Evolutionary conservation across 1,140 invertebrate genomes (phyloP).

Genomic region (Drosophila bifasciata): DNA sequence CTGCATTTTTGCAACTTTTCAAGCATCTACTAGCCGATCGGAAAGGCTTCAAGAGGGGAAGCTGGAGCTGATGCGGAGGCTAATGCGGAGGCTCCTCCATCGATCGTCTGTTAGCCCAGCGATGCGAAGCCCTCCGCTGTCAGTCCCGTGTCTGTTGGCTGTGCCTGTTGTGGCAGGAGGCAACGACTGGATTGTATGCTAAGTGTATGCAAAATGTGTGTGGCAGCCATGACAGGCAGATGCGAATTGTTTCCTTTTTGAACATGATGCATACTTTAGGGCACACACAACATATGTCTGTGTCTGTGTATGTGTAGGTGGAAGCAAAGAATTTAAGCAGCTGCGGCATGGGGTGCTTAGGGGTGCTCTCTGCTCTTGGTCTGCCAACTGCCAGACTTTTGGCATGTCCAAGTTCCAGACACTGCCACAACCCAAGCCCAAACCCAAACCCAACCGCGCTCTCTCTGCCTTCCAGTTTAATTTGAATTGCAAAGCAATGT

Average conservation of each 20-base stretch:
- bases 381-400: constrained; percentile 24
- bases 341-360: neutral
- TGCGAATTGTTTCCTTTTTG: constrained; percentile 31
- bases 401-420: constrained; percentile 27
- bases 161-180: constrained; percentile 9
- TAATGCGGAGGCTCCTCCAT: too few relatives aligned
- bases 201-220: constrained; percentile 44
- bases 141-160: neutral
- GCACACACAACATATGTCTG: neutral
- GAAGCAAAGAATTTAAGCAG: constrained; percentile 3
- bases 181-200: constrained; percentile 31
- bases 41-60: too few relatives aligned
- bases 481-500: constrained; percentile 33
- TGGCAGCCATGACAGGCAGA: constrained; percentile 25
- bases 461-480: constrained; percentile 24
- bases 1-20: too few relatives aligned
- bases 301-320: too few relatives aligned
- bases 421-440: too few relatives aligned
- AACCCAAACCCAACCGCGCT: too few relatives aligned
- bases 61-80: too few relatives aligned
- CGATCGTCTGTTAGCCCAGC: neutral
- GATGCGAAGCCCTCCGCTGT: neutral
- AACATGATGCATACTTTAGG: constrained; percentile 7
- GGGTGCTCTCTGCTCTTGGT: constrained; percentile 11
- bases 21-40: too few relatives aligned